Conservation (phyloP, 1,140 invertebrate species). For the Aradophagus sp. region DNA sequence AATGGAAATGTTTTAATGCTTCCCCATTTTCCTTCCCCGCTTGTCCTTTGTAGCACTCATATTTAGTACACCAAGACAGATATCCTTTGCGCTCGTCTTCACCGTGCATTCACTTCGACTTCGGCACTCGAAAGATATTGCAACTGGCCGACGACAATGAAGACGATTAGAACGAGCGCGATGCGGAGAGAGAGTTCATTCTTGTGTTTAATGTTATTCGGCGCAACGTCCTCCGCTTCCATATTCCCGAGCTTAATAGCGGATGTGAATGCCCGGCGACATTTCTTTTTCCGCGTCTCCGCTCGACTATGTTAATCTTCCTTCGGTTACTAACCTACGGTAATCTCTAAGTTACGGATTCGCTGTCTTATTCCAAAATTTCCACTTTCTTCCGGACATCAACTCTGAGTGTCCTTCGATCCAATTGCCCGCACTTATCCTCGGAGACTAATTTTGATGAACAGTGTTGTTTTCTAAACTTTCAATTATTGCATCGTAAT, state of each 20-base stretch:
- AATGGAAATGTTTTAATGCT: conserved; percentile 71
- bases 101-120: conserved; percentile 30
- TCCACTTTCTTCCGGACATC: conserved; percentile 37
- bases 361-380: conserved; percentile 23
- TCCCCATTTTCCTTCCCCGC: conserved; percentile 62
- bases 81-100: conserved; percentile 64
- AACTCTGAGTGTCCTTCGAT: conserved; percentile 8
- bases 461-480: too few species aligned
- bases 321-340: conserved; percentile 48
- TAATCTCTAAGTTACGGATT: conserved; percentile 28
- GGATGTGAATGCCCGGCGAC: conserved; percentile 14
- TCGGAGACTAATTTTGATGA: conserved; percentile 8
- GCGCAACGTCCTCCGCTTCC: conserved; percentile 22
- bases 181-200: conserved; percentile 36
- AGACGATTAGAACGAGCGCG: conserved; percentile 39
- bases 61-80: conserved; percentile 66
- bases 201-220: conserved; percentile 57
- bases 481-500: too few species aligned
- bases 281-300: conserved; percentile 28
- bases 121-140: conserved; percentile 64
- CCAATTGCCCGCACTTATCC: conserved; percentile 15
- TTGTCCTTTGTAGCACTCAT: too few species aligned
- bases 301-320: conserved; percentile 23
- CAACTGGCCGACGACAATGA: conserved; percentile 58
- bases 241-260: conserved; percentile 33